A percentile compares a stretch with the other conserved stretches of the same genome.
These are phyloP conservation scores for Oeneis ivallda DNA, from an alignment of 2,888 invertebrate genomes.

Conservation along the genomic window DNA sequence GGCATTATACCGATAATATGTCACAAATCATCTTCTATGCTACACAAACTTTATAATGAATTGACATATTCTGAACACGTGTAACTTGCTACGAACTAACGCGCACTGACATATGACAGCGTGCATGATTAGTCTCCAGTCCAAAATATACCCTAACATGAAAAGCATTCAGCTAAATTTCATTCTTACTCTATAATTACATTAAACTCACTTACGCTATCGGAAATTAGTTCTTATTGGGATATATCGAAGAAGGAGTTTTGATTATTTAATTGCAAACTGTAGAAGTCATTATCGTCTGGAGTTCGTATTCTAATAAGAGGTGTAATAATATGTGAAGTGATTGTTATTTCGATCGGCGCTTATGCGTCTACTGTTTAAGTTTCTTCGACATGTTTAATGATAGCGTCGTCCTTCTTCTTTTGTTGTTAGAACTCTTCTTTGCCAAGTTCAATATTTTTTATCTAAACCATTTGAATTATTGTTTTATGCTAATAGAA, in stretches of 20 bases:
- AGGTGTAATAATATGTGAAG: conserved; percentile 47
- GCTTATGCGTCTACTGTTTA: conserved; percentile 36
- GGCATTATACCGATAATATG: conserved; percentile 76
- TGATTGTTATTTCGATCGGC: conserved; percentile 39
- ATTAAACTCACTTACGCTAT: conserved; percentile 39
- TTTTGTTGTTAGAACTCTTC: conserved; percentile 6
- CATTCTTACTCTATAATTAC: conserved; percentile 26
- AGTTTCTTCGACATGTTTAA: conserved; percentile 32
- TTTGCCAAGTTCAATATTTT: not conserved
- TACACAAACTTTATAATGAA: conserved; percentile 80
- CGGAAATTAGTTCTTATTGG: conserved; percentile 47
- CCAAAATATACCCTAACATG: conserved; percentile 41
- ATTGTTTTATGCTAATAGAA: too few species aligned
- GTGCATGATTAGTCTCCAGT: conserved; percentile 37
- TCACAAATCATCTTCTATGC: conserved; percentile 77
- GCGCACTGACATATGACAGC: conserved; percentile 45
- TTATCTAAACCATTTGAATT: not conserved
- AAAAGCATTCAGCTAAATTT: conserved; percentile 39
- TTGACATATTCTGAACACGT: conserved; percentile 80
- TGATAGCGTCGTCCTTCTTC: conserved; percentile 22
- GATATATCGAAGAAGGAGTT: conserved; percentile 40
- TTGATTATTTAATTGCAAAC: conserved; percentile 37
- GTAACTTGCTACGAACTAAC: conserved; percentile 52
- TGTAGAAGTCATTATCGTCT: conserved; percentile 41
- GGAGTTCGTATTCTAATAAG: conserved; percentile 46